Conservation (phyloP, 2,797 vertebrate genomes). For the Xyrichtys novacula region DNA sequence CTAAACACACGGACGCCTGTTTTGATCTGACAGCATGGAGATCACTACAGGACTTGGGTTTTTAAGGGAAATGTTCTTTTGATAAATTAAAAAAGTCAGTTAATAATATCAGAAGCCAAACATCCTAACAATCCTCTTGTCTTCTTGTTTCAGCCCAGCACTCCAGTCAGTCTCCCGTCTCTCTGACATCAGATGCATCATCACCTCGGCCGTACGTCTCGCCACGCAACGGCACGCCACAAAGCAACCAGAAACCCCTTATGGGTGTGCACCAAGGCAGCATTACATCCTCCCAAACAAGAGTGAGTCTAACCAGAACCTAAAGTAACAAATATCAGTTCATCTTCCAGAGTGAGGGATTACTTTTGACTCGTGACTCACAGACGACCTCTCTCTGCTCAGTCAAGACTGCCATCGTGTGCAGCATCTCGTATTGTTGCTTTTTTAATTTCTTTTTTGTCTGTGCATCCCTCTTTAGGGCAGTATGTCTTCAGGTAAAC, state of each 20-base stretch:
- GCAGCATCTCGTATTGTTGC: background rate
- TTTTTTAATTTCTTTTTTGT: background rate
- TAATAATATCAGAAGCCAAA: background rate
- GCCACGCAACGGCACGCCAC: constrained; percentile 95
- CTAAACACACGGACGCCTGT: no score
- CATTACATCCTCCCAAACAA: constrained; percentile 89
- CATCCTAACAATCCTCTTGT: background rate
- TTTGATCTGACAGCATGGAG: background rate
- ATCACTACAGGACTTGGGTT: background rate
- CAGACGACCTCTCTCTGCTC: background rate
- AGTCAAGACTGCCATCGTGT: no score
- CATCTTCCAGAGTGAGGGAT: background rate
- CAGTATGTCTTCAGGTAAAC: constrained; percentile 89
- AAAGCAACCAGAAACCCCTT: constrained; percentile 92
- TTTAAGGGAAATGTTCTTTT: background rate
- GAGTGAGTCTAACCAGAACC: constrained; percentile 82
- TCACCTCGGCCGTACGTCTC: constrained; percentile 98
- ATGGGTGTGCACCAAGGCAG: constrained; percentile 83
- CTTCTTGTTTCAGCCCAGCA: constrained; percentile 88
- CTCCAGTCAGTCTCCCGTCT: constrained; percentile 97
- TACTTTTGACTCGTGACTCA: background rate
- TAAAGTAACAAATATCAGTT: background rate
- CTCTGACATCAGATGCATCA: constrained; percentile 95
- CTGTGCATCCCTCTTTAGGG: constrained; percentile 82
- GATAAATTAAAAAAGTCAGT: background rate